Percentiles rank a stretch among this genome's conserved stretches.
Conservation (phyloP, 2,888 invertebrate genomes). For the Endotricha flammealis region DNA sequence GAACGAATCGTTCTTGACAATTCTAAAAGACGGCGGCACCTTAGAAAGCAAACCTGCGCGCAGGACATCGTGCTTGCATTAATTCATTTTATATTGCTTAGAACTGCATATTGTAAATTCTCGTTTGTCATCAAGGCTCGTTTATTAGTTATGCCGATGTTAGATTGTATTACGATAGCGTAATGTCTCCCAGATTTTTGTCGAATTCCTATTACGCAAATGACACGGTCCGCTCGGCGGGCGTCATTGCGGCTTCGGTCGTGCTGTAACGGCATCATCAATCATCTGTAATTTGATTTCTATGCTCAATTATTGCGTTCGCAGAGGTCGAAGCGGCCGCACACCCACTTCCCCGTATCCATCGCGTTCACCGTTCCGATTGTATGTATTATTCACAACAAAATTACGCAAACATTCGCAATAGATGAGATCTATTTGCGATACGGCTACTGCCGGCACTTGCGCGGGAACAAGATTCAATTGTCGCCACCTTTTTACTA, state of each 20-base stretch:
- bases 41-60: slow-evolving; percentile 10
- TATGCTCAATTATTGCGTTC: slow-evolving; percentile 78
- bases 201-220: slow-evolving; percentile 68
- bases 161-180: too few relatives aligned
- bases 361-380: slow-evolving; percentile 36
- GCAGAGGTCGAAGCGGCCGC: slow-evolving; percentile 65
- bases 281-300: slow-evolving; percentile 78
- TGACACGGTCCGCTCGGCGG: slow-evolving; percentile 62
- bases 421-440: slow-evolving; percentile 12
- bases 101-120: not conserved
- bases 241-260: slow-evolving; percentile 68
- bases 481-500: slow-evolving; percentile 12
- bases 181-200: slow-evolving; percentile 28
- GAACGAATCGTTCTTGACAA: slow-evolving; percentile 19
- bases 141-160: too few relatives aligned
- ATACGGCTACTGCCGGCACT: slow-evolving; percentile 11
- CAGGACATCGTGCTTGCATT: slow-evolving; percentile 4
- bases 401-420: slow-evolving; percentile 29
- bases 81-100: not conserved
- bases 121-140: too few relatives aligned
- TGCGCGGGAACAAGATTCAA: slow-evolving; percentile 11
- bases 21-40: slow-evolving; percentile 11
- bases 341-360: slow-evolving; percentile 52
- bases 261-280: slow-evolving; percentile 76
- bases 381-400: slow-evolving; percentile 30